Conservation (phyloP, 2,797 vertebrate species). For the Tamandua tetradactyla region DNA sequence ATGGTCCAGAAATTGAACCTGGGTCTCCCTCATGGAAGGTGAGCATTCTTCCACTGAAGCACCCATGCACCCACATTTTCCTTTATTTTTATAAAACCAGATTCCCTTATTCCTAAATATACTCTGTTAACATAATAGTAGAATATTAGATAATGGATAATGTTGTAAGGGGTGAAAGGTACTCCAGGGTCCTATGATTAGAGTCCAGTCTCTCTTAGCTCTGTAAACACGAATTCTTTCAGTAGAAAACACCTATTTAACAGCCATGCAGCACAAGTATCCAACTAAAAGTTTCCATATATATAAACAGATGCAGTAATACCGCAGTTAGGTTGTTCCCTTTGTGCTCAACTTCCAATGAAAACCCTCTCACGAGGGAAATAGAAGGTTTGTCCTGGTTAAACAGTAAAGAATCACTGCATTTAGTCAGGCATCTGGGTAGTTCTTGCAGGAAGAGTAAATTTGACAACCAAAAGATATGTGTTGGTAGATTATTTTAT, state of each 20-base stretch:
- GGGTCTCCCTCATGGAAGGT: too few relatives aligned
- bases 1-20: too few relatives aligned
- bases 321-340: not conserved
- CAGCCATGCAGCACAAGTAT: not conserved
- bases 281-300: not conserved
- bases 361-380: not conserved
- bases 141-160: not conserved
- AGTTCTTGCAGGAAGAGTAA: not conserved
- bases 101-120: not conserved
- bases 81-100: not conserved
- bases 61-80: too few relatives aligned
- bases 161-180: not conserved
- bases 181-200: not conserved
- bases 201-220: not conserved
- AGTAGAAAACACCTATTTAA: not conserved
- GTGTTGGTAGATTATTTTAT: not conserved
- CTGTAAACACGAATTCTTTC: not conserved
- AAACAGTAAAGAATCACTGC: not conserved
- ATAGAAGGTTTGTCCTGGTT: not conserved
- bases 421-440: not conserved
- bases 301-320: not conserved
- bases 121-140: not conserved
- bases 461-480: constrained; percentile 14
- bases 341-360: not conserved
- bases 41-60: too few relatives aligned